Percentiles rank a stretch among this genome's conserved stretches.
phyloP scores from a whole-genome alignment of 2,888 invertebrate genomes.

The Phymatocera aterrima region DNA sequence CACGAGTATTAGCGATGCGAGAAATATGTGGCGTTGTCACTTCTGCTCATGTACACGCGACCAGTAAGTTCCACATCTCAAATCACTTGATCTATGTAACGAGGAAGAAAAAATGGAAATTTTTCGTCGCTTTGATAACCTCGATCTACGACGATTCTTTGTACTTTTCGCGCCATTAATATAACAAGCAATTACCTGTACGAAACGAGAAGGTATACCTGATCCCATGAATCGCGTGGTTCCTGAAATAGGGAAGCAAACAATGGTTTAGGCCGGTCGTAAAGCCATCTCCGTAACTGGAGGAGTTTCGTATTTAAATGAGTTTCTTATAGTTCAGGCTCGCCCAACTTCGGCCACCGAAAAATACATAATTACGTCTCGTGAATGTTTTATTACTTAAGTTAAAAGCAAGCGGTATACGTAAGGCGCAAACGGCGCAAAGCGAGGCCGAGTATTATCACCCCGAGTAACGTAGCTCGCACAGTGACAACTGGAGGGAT shows the following conservation, averaged over 20 bases:
- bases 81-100: not conserved
- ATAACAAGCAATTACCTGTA: not conserved
- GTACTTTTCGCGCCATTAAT: not conserved
- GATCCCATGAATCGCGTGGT: constrained; percentile 29
- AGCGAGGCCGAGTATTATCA: not conserved
- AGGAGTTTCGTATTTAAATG: constrained; percentile 50
- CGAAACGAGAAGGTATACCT: constrained; percentile 1
- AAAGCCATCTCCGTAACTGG: constrained; percentile 40
- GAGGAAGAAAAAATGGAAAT: not conserved
- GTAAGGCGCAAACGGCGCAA: too few relatives aligned
- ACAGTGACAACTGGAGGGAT: constrained; percentile 26
- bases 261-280: constrained; percentile 5
- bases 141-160: not conserved
- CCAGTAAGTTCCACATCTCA: not conserved
- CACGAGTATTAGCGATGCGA: not conserved
- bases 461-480: not conserved
- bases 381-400: constrained; percentile 42
- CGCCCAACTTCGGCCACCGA: constrained; percentile 24
- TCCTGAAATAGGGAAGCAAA: constrained; percentile 18
- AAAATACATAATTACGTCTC: constrained; percentile 42
- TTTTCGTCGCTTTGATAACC: not conserved
- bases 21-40: not conserved
- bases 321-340: constrained; percentile 49
- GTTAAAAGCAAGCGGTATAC: constrained; percentile 27
- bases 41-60: not conserved